Conservation (phyloP, 1,140 invertebrate species). For the Ceratina japonica region DNA sequence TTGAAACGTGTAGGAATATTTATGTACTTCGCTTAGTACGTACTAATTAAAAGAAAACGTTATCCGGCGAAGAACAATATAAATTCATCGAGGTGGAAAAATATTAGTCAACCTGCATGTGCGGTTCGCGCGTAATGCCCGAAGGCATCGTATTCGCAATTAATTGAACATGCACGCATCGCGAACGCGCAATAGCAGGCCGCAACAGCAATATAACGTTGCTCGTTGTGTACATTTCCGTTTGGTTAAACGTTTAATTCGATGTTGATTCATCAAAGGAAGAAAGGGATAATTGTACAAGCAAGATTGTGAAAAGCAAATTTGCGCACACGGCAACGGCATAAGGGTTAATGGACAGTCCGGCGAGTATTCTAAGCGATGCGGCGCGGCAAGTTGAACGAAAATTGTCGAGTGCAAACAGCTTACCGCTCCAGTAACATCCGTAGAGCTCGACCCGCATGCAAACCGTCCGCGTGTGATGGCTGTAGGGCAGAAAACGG, state of each 20-base stretch:
- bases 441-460: conserved; percentile 90
- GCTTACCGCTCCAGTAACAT: conserved; percentile 84
- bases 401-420: conserved; percentile 66
- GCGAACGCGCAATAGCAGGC: not conserved
- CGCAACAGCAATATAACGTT: not conserved
- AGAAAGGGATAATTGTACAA: conserved; percentile 61
- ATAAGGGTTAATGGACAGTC: conserved; percentile 63
- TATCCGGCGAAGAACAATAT: not conserved
- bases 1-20: too few species aligned
- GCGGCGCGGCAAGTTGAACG: conserved; percentile 55
- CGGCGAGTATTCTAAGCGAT: conserved; percentile 57
- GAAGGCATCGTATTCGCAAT: not conserved
- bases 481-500: conserved; percentile 87
- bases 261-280: conserved; percentile 46
- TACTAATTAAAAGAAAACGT: not conserved
- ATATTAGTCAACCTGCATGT: not conserved
- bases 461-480: conserved; percentile 87
- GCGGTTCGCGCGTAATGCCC: not conserved
- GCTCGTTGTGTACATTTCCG: conserved; percentile 22
- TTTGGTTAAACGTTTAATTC: conserved; percentile 49
- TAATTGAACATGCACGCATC: not conserved
- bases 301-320: conserved; percentile 63
- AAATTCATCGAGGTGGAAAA: not conserved
- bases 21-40: not conserved
- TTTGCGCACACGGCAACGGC: conserved; percentile 48